These are phyloP conservation scores for Sapajus apella DNA, from an alignment of 2,113 vertebrate species.

Conservation along the genomic window DNA sequence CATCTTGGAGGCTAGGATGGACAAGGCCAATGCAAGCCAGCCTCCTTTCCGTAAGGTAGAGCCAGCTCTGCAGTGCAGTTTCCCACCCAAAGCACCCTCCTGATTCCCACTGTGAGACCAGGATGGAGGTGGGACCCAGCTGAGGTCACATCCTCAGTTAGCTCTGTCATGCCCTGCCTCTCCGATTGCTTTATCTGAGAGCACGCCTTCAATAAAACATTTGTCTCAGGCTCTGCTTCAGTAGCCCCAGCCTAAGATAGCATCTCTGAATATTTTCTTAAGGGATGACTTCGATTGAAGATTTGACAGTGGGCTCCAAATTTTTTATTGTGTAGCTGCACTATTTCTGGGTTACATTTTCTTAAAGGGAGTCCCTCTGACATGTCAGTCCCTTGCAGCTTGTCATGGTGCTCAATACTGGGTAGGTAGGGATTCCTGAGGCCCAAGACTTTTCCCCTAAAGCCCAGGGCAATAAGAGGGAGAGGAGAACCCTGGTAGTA, in stretches of 20 bases:
- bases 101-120: no score
- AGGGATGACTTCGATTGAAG: not conserved
- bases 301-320: not conserved
- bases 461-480: not conserved
- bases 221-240: not conserved
- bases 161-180: not conserved
- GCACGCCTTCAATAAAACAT: not conserved
- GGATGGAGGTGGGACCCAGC: not conserved
- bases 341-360: not conserved
- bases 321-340: not conserved
- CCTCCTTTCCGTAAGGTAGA: not conserved
- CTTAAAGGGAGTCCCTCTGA: not conserved
- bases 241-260: not conserved
- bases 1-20: accelerated
- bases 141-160: not conserved
- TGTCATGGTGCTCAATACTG: not conserved
- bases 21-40: not conserved
- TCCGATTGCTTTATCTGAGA: not conserved
- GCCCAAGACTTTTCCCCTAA: not conserved
- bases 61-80: accelerated
- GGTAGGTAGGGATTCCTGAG: not conserved
- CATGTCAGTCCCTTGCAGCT: not conserved
- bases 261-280: not conserved
- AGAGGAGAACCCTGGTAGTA: not conserved
- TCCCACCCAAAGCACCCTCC: not conserved